phyloP scores from a whole-genome alignment of 2,888 invertebrate genomes.

The Matsumyia berberina region DNA sequence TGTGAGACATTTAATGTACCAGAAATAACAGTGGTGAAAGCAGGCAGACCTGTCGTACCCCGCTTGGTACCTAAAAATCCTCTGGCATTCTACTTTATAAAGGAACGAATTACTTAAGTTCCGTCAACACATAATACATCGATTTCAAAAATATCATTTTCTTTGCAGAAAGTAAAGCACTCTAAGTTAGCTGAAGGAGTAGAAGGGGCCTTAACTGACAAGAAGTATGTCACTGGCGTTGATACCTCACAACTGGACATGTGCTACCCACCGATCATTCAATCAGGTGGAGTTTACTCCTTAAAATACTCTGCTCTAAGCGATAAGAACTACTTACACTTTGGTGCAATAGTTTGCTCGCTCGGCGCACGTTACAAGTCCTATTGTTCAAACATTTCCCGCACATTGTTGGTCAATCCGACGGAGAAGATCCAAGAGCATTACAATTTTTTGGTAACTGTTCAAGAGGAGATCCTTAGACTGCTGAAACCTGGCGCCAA shows the following conservation, averaged over 20 bases:
- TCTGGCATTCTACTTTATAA: neutral
- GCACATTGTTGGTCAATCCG: constrained; percentile 98
- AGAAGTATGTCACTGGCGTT: constrained; percentile 96
- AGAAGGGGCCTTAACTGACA: constrained; percentile 96
- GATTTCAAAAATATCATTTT: constrained; percentile 75
- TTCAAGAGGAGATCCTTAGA: constrained; percentile 96
- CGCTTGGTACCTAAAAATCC: no score
- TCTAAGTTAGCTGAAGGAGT: constrained; percentile 97
- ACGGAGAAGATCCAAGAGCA: constrained; percentile 91
- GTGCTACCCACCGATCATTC: constrained; percentile 99
- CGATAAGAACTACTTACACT: constrained; percentile 97
- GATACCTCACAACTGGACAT: constrained; percentile 96
- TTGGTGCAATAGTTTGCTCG: constrained; percentile 97
- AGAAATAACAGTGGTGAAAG: no score
- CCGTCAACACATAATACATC: neutral
- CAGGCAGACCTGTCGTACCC: no score
- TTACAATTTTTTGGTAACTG: constrained; percentile 95
- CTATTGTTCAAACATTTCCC: constrained; percentile 98
- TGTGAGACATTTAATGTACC: no score
- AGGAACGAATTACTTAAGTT: no score
- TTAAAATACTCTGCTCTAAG: constrained; percentile 98
- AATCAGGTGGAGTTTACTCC: constrained; percentile 98
- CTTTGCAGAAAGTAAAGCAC: constrained; percentile 95
- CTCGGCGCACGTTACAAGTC: constrained; percentile 97
- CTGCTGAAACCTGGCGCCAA: constrained; percentile 92